Percentiles rank a stretch among this genome's conserved stretches.
phyloP scores from a whole-genome alignment of 2,888 invertebrate genomes.

The Gymnocheta viridis region DNA sequence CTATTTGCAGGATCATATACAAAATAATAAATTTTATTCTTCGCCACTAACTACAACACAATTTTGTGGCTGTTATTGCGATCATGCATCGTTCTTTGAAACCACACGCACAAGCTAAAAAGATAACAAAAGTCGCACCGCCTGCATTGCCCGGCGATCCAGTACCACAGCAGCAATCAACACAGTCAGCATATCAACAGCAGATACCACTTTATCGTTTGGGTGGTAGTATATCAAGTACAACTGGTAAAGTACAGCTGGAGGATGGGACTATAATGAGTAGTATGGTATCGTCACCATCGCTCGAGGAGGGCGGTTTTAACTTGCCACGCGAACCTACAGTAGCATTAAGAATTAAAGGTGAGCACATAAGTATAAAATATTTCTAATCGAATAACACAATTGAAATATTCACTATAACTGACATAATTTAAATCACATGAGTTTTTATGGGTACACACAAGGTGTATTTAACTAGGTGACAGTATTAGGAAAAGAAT shows the following conservation, averaged over 20 bases:
- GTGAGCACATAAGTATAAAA: slow-evolving; percentile 69
- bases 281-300: slow-evolving; percentile 82
- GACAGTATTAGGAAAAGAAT: too few species aligned
- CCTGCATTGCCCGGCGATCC: slow-evolving; percentile 83
- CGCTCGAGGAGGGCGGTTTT: slow-evolving; percentile 82
- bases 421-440: too few species aligned
- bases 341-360: slow-evolving; percentile 81
- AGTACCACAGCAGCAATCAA: slow-evolving; percentile 88
- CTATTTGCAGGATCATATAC: slow-evolving; percentile 54
- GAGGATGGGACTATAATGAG: slow-evolving; percentile 80
- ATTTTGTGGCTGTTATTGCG: slow-evolving; percentile 80
- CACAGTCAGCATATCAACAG: slow-evolving; percentile 74
- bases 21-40: slow-evolving; percentile 16
- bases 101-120: slow-evolving; percentile 93
- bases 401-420: background rate
- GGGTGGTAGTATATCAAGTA: slow-evolving; percentile 76
- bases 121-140: slow-evolving; percentile 87
- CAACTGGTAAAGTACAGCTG: slow-evolving; percentile 72
- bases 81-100: slow-evolving; percentile 94
- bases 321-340: slow-evolving; percentile 81
- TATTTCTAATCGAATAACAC: background rate
- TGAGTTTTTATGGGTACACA: too few species aligned
- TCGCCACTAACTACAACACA: slow-evolving; percentile 35
- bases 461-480: too few species aligned
- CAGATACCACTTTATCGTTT: slow-evolving; percentile 78